These are phyloP conservation scores for Bungarus multicinctus DNA, from an alignment of 2,113 vertebrate genomes.

Conservation along the genomic window DNA sequence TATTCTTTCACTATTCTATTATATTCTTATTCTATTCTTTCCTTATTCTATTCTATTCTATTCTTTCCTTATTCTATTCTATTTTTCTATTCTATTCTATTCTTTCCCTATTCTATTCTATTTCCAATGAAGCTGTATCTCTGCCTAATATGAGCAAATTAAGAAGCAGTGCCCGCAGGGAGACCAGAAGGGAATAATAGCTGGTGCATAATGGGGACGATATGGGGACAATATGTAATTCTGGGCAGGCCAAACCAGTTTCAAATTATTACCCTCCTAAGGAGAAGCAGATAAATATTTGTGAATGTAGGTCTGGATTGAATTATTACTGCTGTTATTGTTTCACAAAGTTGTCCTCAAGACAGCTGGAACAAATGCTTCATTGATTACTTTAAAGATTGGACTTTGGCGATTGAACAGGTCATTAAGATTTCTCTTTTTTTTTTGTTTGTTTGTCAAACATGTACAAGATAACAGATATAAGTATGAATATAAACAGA, in stretches of 20 bases:
- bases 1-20: no score
- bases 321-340: slow-evolving; percentile 3
- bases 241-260: not conserved
- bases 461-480: no score
- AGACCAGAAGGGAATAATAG: not conserved
- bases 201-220: not conserved
- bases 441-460: no score
- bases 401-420: not conserved
- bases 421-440: not conserved
- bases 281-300: slow-evolving; percentile 21
- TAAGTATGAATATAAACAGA: no score
- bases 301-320: not conserved
- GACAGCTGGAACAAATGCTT: not conserved
- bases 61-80: no score
- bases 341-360: slow-evolving; percentile 1
- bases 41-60: no score
- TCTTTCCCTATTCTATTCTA: no score
- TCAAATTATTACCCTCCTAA: not conserved
- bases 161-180: not conserved
- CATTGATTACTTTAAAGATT: not conserved
- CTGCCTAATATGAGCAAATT: not conserved
- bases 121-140: not conserved
- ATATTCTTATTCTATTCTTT: no score
- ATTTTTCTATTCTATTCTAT: no score
- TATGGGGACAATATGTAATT: not conserved